These are phyloP conservation scores for Peribatodes rhomboidaria DNA, from an alignment of 2,888 invertebrate species.

Conservation along the genomic window DNA sequence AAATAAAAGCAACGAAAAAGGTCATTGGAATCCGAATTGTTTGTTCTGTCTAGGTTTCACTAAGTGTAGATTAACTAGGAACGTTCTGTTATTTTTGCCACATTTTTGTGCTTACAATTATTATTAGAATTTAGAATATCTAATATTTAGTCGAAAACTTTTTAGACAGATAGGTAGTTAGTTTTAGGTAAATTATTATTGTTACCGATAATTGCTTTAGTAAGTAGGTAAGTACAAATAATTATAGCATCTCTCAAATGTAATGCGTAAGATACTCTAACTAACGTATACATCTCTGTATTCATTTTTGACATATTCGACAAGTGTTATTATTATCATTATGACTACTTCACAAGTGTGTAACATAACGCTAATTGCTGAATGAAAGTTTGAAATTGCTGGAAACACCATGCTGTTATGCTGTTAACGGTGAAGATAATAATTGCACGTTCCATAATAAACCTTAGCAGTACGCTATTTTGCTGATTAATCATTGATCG, in stretches of 20 bases:
- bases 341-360: background rate
- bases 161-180: background rate
- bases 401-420: conserved; percentile 16
- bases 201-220: no score
- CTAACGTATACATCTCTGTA: background rate
- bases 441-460: conserved; percentile 21
- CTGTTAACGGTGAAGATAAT: conserved; percentile 20
- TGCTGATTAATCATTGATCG: conserved; percentile 45
- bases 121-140: conserved; percentile 18
- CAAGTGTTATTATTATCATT: conserved; percentile 20
- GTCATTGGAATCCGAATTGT: conserved; percentile 52
- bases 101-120: conserved; percentile 31
- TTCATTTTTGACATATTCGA: no score
- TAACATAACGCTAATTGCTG: background rate
- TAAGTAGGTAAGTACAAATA: no score
- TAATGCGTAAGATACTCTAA: background rate
- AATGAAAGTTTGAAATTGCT: conserved; percentile 13
- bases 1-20: conserved; percentile 57
- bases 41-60: conserved; percentile 60
- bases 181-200: no score
- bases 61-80: conserved; percentile 44
- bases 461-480: conserved; percentile 27
- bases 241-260: background rate
- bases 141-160: background rate
- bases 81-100: conserved; percentile 33